Percentiles rank a stretch among this genome's conserved stretches.
Evolutionary conservation across 1,140 invertebrate genomes (phyloP).

Genomic region (Magallana angulata): DNA sequence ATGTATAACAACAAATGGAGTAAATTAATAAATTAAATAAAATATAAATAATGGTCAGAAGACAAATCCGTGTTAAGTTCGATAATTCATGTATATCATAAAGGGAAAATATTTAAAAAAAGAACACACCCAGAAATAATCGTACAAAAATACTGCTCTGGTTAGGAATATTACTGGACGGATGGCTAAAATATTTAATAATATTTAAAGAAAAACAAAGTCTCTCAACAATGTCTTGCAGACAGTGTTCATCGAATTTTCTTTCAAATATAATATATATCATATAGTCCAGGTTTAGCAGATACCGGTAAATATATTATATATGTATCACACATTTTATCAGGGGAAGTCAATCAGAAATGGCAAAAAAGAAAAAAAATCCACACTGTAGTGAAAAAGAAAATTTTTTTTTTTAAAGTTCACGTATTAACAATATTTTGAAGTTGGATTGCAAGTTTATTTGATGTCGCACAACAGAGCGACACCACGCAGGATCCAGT

Average conservation of each 20-base stretch:
- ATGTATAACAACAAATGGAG: slow-evolving; percentile 34
- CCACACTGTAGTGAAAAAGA: neutral
- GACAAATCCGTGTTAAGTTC: neutral
- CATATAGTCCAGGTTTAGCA: too few relatives aligned
- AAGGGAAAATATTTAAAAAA: neutral
- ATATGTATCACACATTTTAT: neutral
- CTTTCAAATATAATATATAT: too few relatives aligned
- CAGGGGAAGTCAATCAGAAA: neutral
- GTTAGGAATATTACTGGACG: slow-evolving; percentile 6
- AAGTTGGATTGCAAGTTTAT: slow-evolving; percentile 81
- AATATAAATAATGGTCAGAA: neutral
- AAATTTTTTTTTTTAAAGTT: too few relatives aligned
- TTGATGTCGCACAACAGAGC: slow-evolving; percentile 97
- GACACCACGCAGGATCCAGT: slow-evolving; percentile 91
- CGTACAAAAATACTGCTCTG: slow-evolving; percentile 18
- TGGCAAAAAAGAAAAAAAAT: slow-evolving; percentile 8
- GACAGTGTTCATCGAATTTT: too few relatives aligned
- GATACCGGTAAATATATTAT: too few relatives aligned
- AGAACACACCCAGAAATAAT: slow-evolving; percentile 18
- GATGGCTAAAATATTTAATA: neutral
- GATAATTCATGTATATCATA: neutral
- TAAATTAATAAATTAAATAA: slow-evolving; percentile 20
- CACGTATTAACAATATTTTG: neutral
- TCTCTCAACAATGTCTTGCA: too few relatives aligned
- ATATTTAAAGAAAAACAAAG: neutral